Conservation (phyloP, 2,888 invertebrate genomes). For the Ditula angustiorana region DNA sequence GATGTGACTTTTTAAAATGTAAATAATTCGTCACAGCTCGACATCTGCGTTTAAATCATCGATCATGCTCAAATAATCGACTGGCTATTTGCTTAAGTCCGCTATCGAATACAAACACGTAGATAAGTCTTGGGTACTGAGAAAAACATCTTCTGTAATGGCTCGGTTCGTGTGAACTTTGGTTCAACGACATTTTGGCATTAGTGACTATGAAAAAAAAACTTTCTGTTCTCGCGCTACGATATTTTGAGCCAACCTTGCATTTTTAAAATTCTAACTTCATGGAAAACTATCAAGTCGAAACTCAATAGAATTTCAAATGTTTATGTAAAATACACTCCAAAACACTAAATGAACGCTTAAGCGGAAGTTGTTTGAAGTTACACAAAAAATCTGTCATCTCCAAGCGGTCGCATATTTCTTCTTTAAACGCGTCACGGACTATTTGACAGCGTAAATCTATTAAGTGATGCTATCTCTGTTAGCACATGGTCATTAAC, state of each 20-base stretch:
- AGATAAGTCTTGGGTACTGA: constrained; percentile 18
- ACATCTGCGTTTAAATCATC: constrained; percentile 38
- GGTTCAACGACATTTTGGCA: constrained; percentile 11
- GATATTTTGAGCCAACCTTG: no score
- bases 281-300: no score
- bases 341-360: background rate
- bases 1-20: constrained; percentile 38
- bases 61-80: constrained; percentile 26
- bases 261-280: no score
- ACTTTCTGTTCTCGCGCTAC: no score
- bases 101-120: constrained; percentile 38
- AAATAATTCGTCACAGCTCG: constrained; percentile 37
- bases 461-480: constrained; percentile 18
- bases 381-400: background rate
- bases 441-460: constrained; percentile 13
- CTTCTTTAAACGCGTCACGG: background rate
- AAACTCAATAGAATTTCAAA: background rate
- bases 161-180: background rate
- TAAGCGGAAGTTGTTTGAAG: no score
- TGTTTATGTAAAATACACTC: background rate
- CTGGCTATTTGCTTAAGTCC: constrained; percentile 10
- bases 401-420: constrained; percentile 12
- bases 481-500: constrained; percentile 19
- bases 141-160: constrained; percentile 9
- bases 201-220: no score